Base-by-base conservation (phyloP, 2,113 vertebrate species). In the Pelodiscus sinensis region DNA sequence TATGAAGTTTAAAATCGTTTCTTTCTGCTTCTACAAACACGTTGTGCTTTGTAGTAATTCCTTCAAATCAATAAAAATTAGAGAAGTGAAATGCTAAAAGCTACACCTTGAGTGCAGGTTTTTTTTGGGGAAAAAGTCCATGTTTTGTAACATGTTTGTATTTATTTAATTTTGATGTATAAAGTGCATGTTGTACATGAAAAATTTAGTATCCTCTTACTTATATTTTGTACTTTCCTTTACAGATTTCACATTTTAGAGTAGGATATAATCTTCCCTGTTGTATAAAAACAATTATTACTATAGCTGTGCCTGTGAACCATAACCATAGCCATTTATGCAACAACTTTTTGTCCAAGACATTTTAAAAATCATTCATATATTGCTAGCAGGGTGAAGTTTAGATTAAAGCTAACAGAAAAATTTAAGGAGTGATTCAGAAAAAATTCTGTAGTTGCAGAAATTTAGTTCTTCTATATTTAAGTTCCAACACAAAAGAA, bases 91-190 rank as follows among this genome's bases (percentile, higher is more conserved):
- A 73, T 56, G 84, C 60, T 56, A 92, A 92, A 55, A 79, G 65
- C 90, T 85, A 78, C 92, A 96, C 97, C 97, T 98, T 98, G 89
- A 97, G 97, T 97, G 97, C 97, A 97, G 97, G 94, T 85, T 88
- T 84, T 82, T 83, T 27, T 18, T 24, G 6, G 21, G 5, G 1
- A 2, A 92, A 95, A 78, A 8, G 6, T 85, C 16, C 35, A 56
- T 19, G 78, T 5, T 21, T 75, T 60, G 1, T 13, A 89, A 19
- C 5, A 73, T 75, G 22, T 56, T 31, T 80, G 50, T 87, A 62
- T 79, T 90, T 68, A 90, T 90, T 35, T 92, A 31, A 93, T 81
- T 93, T 81, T 50, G 90, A 73, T 78, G 65, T 62, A 84, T 12
- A 87, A 94, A 81, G 6, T 51, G 60, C 21, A 83, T 81, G 15